phyloP scores from a whole-genome alignment of 2,113 vertebrate species.

The Dipodomys stephensi region DNA sequence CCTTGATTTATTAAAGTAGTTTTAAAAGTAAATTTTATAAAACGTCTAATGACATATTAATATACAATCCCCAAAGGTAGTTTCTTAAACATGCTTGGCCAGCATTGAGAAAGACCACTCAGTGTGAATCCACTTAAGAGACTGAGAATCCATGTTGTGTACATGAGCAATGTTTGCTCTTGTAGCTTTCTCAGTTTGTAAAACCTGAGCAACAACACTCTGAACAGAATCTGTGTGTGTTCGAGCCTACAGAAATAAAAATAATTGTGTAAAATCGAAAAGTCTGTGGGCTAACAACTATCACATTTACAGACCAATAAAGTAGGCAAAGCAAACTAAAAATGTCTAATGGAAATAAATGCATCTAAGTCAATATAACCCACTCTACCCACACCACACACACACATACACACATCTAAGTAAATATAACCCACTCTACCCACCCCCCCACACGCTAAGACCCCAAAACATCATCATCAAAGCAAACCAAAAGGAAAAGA shows the following conservation, averaged over 20 bases:
- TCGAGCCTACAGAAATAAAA: not conserved
- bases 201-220: not conserved
- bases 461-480: not conserved
- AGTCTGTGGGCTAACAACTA: not conserved
- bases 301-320: not conserved
- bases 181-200: not conserved
- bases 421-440: not conserved
- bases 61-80: not conserved
- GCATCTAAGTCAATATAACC: not conserved
- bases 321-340: not conserved
- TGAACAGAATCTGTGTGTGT: not conserved
- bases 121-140: not conserved
- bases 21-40: constrained; percentile 57
- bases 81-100: constrained; percentile 38
- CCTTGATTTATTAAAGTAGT: constrained; percentile 21
- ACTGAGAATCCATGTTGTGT: not conserved
- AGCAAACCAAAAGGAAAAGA: not conserved
- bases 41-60: constrained; percentile 27
- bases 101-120: constrained; percentile 3
- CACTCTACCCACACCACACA: no score
- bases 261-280: constrained; percentile 16
- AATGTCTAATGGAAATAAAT: constrained; percentile 28
- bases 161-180: not conserved
- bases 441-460: not conserved
- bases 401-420: not conserved